Conservation (phyloP, 2,797 vertebrate genomes). For the Melanotaenia maccullochi region DNA sequence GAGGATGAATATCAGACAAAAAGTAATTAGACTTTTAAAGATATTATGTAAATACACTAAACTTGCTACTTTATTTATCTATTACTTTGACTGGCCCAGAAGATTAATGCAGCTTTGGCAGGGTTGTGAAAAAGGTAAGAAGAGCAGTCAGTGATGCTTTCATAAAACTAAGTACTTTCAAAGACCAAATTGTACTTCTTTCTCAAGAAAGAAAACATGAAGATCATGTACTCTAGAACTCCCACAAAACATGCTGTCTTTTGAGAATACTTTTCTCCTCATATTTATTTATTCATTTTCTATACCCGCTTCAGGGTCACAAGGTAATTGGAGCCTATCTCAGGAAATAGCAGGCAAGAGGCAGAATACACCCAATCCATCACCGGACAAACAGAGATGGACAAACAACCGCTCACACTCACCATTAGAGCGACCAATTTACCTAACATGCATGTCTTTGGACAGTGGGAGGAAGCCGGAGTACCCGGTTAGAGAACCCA, state of each 20-base stretch:
- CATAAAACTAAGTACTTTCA: not conserved
- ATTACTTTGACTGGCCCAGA: not conserved
- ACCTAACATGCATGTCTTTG: too few relatives aligned
- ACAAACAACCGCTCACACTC: too few relatives aligned
- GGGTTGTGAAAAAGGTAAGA: conserved; percentile 33
- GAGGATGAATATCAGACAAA: conserved; percentile 39
- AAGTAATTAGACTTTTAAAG: conserved; percentile 15
- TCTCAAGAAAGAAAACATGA: not conserved
- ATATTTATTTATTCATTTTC: not conserved
- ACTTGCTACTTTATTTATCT: not conserved
- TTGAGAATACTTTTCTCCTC: not conserved
- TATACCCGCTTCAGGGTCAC: too few relatives aligned
- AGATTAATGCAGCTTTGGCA: conserved; percentile 19
- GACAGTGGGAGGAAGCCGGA: too few relatives aligned
- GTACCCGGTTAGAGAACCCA: too few relatives aligned
- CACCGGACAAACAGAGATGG: too few relatives aligned
- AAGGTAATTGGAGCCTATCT: too few relatives aligned
- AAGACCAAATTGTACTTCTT: not conserved
- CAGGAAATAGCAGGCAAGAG: too few relatives aligned
- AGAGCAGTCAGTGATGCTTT: conserved; percentile 7
- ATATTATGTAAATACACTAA: conserved; percentile 31
- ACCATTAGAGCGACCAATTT: too few relatives aligned
- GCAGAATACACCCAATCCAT: too few relatives aligned
- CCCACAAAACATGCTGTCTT: not conserved
- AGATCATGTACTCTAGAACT: not conserved